Evolutionary conservation across 2,113 vertebrate genomes (phyloP).

Genomic region (Hydrolagus affinis): DNA sequence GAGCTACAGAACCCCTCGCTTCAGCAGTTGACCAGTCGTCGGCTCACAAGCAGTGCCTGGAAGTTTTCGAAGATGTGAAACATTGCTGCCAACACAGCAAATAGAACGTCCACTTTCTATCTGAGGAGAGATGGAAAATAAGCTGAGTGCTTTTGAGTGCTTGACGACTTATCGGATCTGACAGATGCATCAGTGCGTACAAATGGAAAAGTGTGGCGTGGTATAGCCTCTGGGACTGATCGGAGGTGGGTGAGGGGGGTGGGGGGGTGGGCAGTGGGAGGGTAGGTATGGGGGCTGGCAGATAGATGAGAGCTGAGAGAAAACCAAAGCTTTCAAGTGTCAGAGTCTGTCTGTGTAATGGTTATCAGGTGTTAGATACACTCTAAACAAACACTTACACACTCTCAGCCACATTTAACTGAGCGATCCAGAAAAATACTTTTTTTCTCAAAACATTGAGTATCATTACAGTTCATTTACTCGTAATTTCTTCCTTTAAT

Average conservation of each 20-base stretch:
- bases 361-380: slow-evolving; percentile 46
- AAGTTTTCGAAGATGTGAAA: slow-evolving; percentile 43
- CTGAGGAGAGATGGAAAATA: slow-evolving; percentile 56
- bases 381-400: background rate
- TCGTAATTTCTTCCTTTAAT: background rate
- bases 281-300: slow-evolving; percentile 49
- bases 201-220: slow-evolving; percentile 55
- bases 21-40: background rate
- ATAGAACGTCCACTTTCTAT: slow-evolving; percentile 52
- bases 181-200: slow-evolving; percentile 48
- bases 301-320: slow-evolving; percentile 58
- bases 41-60: background rate
- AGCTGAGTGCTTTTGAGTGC: slow-evolving; percentile 49
- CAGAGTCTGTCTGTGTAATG: slow-evolving; percentile 41
- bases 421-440: background rate
- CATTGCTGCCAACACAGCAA: slow-evolving; percentile 42
- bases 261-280: slow-evolving; percentile 51
- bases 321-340: slow-evolving; percentile 38
- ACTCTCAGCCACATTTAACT: background rate
- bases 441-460: background rate
- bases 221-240: slow-evolving; percentile 61
- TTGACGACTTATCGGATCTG: slow-evolving; percentile 47
- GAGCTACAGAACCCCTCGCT: no score
- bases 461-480: background rate
- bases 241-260: slow-evolving; percentile 37